phyloP scores from a whole-genome alignment of 2,797 vertebrate species.

The Myiotriccus ornatus region DNA sequence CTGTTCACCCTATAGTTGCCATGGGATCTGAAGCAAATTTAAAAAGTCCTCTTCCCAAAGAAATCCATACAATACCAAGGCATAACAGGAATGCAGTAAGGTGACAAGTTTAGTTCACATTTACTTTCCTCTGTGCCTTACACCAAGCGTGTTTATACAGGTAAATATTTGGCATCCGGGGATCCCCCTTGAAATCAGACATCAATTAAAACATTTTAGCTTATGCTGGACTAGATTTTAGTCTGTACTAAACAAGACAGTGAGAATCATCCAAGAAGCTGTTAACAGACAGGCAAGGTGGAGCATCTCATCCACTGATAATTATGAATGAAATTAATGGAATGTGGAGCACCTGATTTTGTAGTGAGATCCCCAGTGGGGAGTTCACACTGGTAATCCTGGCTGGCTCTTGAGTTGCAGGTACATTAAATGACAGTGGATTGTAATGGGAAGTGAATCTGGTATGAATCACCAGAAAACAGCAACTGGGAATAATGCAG shows the following conservation, averaged over 20 bases:
- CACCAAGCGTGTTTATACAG: neutral
- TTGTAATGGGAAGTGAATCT: neutral
- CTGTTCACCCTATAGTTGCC: neutral
- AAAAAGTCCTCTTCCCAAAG: neutral
- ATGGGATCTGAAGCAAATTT: neutral
- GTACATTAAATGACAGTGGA: neutral
- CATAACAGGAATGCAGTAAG: neutral
- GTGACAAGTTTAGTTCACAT: neutral
- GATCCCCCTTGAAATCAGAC: neutral
- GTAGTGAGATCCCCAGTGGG: neutral
- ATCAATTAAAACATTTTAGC: neutral
- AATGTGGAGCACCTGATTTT: neutral
- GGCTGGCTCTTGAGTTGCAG: neutral
- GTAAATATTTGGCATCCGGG: neutral
- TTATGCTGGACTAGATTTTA: neutral
- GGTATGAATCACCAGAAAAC: neutral
- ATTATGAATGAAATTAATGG: neutral
- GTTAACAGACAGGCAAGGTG: neutral
- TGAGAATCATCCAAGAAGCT: neutral
- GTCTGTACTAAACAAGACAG: neutral
- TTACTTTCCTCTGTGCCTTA: neutral
- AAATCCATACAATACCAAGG: neutral
- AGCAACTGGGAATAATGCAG: neutral
- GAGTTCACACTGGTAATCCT: neutral
- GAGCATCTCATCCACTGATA: neutral